A percentile compares a stretch with the other conserved stretches of the same genome.
Conservation (phyloP, 2,113 vertebrate species). For the Amphiprion percula region DNA sequence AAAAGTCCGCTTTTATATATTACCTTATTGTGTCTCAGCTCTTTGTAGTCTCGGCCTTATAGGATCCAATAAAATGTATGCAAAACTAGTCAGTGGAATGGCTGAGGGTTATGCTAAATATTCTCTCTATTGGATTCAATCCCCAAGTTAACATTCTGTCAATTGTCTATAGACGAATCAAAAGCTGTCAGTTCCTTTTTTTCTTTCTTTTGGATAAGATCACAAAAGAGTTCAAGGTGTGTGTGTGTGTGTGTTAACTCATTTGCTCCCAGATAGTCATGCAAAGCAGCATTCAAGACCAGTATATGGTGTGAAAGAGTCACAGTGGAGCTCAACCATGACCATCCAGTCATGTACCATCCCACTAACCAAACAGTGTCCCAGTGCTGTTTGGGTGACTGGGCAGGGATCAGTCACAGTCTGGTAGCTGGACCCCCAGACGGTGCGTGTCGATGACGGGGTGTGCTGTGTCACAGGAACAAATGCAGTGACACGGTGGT, state of each 20-base stretch:
- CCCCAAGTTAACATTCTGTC: slow-evolving; percentile 38
- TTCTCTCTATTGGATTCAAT: slow-evolving; percentile 32
- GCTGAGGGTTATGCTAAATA: slow-evolving; percentile 52
- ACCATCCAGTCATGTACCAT: slow-evolving; percentile 42
- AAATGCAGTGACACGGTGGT: slow-evolving; percentile 35
- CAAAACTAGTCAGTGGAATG: neutral
- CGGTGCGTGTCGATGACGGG: slow-evolving; percentile 36
- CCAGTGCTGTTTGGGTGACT: slow-evolving; percentile 63
- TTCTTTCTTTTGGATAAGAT: slow-evolving; percentile 27
- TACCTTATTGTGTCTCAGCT: neutral
- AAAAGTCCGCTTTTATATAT: slow-evolving; percentile 8
- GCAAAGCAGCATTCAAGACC: slow-evolving; percentile 46
- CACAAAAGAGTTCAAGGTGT: slow-evolving; percentile 42
- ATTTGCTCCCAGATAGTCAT: slow-evolving; percentile 51
- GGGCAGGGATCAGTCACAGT: slow-evolving; percentile 75
- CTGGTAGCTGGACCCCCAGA: slow-evolving; percentile 61
- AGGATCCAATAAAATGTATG: slow-evolving; percentile 25
- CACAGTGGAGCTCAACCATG: slow-evolving; percentile 60
- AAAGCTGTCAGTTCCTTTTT: slow-evolving; percentile 44
- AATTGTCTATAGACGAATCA: slow-evolving; percentile 37
- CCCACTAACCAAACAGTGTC: slow-evolving; percentile 41
- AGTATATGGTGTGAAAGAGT: slow-evolving; percentile 59
- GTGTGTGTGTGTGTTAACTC: slow-evolving; percentile 25
- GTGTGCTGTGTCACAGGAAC: slow-evolving; percentile 35
- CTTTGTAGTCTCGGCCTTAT: slow-evolving; percentile 24